phyloP scores from a whole-genome alignment of 2,797 vertebrate species.

The Aulostomus chinensis region DNA sequence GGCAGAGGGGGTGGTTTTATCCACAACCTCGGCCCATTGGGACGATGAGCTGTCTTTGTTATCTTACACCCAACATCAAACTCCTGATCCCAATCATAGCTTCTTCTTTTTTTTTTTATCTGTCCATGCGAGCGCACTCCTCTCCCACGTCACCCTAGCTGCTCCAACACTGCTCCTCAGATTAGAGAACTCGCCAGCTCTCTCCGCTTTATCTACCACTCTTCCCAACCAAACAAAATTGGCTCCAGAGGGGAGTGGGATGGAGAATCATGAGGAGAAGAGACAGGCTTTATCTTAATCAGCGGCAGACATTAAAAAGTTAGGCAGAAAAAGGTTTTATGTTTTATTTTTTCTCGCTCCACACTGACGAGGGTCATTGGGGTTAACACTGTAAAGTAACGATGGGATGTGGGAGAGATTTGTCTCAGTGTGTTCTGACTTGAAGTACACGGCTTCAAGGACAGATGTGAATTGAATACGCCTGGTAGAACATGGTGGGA shows the following conservation, averaged over 20 bases:
- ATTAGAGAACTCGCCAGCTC: conserved; percentile 72
- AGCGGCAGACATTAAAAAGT: conserved; percentile 73
- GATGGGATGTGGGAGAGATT: conserved; percentile 47
- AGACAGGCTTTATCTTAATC: conserved; percentile 74
- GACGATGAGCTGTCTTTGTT: conserved; percentile 64
- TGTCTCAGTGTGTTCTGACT: conserved; percentile 46
- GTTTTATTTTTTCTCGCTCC: conserved; percentile 14
- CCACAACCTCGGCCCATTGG: conserved; percentile 42
- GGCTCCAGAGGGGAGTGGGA: conserved; percentile 66
- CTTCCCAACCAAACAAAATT: conserved; percentile 70
- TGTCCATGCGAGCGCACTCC: conserved; percentile 60
- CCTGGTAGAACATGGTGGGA: conserved; percentile 43
- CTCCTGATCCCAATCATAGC: conserved; percentile 73
- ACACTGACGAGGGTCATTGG: conserved; percentile 55
- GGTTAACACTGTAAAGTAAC: conserved; percentile 59
- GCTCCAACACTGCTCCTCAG: conserved; percentile 64
- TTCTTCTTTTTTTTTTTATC: conserved; percentile 62
- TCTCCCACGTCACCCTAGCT: conserved; percentile 60
- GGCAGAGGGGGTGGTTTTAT: conserved; percentile 32
- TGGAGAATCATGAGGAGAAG: conserved; percentile 44
- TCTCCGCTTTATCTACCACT: conserved; percentile 72
- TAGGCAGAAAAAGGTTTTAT: conserved; percentile 64
- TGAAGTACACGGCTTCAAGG: conserved; percentile 64
- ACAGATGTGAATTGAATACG: conserved; percentile 55
- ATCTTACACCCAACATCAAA: conserved; percentile 72